Conservation (phyloP, 2,888 invertebrate species). For the Cheilosia soror region DNA sequence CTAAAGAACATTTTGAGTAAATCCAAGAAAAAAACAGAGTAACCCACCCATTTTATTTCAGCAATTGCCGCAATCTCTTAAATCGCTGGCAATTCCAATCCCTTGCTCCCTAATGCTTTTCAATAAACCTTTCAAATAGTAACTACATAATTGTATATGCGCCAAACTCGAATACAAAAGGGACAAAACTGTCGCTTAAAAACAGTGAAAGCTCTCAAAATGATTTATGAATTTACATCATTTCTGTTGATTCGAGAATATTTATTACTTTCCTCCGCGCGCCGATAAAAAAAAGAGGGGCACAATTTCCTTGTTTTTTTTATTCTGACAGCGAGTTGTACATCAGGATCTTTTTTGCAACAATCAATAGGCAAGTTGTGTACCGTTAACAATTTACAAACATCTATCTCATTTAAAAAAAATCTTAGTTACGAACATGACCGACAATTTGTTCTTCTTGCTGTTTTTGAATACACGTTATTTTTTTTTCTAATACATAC, state of each 20-base stretch:
- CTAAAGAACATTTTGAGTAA: neutral
- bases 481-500: conserved; percentile 42
- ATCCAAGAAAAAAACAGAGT: neutral
- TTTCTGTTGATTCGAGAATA: conserved; percentile 82
- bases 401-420: conserved; percentile 53
- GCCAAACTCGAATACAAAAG: conserved; percentile 18
- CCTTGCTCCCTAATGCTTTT: conserved; percentile 22
- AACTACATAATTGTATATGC: conserved; percentile 8
- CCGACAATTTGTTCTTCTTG: conserved; percentile 59
- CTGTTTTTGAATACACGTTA: conserved; percentile 50
- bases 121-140: conserved; percentile 44
- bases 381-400: conserved; percentile 32
- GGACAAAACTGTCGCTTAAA: conserved; percentile 44
- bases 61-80: conserved; percentile 14
- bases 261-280: conserved; percentile 78
- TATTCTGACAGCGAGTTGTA: conserved; percentile 39
- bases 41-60: neutral
- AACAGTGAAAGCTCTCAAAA: conserved; percentile 68
- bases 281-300: neutral
- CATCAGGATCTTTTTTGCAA: conserved; percentile 22
- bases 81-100: conserved; percentile 3
- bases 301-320: conserved; percentile 20
- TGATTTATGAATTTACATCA: conserved; percentile 82
- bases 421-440: conserved; percentile 48
- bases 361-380: conserved; percentile 45